Evolutionary conservation across 2,113 vertebrate genomes (phyloP).

Genomic region (Ginglymostoma cirratum): DNA sequence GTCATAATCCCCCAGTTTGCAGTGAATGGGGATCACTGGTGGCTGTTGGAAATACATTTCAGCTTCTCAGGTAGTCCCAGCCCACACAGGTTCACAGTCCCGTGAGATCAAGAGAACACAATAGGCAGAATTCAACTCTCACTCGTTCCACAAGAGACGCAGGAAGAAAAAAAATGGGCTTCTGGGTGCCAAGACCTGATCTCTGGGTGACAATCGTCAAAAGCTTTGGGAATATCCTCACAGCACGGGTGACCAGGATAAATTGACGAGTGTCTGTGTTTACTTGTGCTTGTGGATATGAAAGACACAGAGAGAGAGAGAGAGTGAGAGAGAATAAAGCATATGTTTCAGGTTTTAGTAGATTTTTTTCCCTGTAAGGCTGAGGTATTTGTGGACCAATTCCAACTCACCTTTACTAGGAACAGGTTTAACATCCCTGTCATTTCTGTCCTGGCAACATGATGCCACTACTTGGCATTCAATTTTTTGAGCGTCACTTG

Average conservation of each 20-base stretch:
- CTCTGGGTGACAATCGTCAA: not conserved
- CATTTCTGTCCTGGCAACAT: not conserved
- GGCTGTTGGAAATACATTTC: not conserved
- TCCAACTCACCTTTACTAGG: not conserved
- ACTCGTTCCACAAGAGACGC: too few relatives aligned
- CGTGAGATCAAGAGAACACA: not conserved
- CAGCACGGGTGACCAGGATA: not conserved
- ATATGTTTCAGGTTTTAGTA: not conserved
- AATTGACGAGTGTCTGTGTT: not conserved
- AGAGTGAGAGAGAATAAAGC: not conserved
- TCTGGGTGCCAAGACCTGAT: not conserved
- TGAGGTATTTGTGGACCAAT: not conserved
- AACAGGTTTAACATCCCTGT: not conserved
- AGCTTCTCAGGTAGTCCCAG: not conserved
- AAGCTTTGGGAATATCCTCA: not conserved
- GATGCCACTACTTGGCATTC: not conserved
- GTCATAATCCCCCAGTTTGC: not conserved
- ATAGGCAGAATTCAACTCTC: not conserved
- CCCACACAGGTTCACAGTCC: not conserved
- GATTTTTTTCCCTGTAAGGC: not conserved
- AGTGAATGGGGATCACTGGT: not conserved
- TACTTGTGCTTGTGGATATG: not conserved
- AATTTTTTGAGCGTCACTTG: not conserved
- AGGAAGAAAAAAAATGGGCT: not conserved
- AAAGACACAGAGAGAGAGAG: not conserved